Evolutionary conservation across 1,140 invertebrate genomes (phyloP).

Genomic region (Drosophila leontia): DNA sequence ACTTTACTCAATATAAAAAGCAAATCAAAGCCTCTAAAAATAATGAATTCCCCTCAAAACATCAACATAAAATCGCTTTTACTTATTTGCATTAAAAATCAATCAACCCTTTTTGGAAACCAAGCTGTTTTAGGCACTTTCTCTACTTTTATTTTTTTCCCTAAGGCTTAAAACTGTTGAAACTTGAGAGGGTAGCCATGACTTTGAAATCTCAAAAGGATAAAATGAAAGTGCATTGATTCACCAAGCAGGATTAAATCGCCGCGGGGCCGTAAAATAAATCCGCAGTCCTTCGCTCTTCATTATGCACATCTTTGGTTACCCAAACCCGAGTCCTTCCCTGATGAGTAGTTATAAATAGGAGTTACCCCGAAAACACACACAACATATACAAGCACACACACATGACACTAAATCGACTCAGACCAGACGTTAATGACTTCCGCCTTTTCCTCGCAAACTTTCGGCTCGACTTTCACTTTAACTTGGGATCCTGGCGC

Average conservation of each 20-base stretch:
- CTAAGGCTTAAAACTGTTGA: not conserved
- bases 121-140: not conserved
- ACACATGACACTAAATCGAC: conserved; percentile 25
- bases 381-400: not conserved
- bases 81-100: conserved; percentile 6
- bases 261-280: conserved; percentile 14
- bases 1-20: not conserved
- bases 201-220: conserved; percentile 23
- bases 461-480: conserved; percentile 57
- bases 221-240: conserved; percentile 10
- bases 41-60: too few relatives aligned
- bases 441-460: conserved; percentile 63
- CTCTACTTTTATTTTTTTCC: not conserved
- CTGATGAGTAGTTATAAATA: conserved; percentile 45
- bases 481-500: conserved; percentile 36
- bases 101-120: conserved; percentile 4
- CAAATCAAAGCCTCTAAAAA: not conserved
- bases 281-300: conserved; percentile 18
- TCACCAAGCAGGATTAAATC: conserved; percentile 8
- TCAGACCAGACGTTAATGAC: conserved; percentile 65
- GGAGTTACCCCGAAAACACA: conserved; percentile 15
- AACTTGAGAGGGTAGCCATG: conserved; percentile 1
- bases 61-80: not conserved
- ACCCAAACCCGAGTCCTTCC: not conserved
- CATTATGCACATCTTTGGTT: conserved; percentile 20